Conservation (phyloP, 2,888 invertebrate genomes). For the Sabellastarte sp. region DNA sequence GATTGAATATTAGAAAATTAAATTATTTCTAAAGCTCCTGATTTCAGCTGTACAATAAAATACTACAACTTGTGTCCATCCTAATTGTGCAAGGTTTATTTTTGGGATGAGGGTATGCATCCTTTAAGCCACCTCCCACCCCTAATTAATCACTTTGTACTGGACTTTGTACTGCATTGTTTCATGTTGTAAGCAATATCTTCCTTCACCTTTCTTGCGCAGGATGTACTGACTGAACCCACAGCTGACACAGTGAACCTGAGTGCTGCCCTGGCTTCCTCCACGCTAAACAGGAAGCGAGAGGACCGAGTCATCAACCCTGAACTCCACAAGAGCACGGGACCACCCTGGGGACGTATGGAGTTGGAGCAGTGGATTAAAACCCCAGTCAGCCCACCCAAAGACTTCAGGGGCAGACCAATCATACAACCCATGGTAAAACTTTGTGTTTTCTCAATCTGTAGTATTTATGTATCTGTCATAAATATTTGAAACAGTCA, state of each 20-base stretch:
- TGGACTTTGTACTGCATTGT: not conserved
- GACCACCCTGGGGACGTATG: constrained; percentile 52
- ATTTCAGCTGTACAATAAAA: too few species aligned
- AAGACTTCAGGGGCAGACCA: constrained; percentile 48
- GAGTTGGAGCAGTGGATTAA: constrained; percentile 50
- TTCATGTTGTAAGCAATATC: too few species aligned
- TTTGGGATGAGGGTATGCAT: too few species aligned
- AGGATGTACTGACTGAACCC: constrained; percentile 49
- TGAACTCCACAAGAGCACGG: constrained; percentile 29
- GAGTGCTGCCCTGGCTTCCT: constrained; percentile 48
- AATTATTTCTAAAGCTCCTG: too few species aligned
- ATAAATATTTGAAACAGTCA: too few species aligned
- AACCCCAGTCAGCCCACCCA: constrained; percentile 50
- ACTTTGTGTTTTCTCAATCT: too few species aligned
- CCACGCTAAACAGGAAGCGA: constrained; percentile 39
- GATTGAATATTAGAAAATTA: too few species aligned
- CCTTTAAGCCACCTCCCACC: too few species aligned
- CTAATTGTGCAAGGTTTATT: too few species aligned
- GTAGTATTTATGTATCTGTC: too few species aligned
- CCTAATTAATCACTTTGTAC: too few species aligned
- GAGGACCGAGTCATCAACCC: constrained; percentile 52
- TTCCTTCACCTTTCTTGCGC: not conserved
- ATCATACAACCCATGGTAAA: constrained; percentile 46
- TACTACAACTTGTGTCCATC: too few species aligned
- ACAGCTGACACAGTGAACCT: constrained; percentile 49